Base-by-base conservation (phyloP, 2,113 vertebrate species). In the Emydura subglobosa region DNA sequence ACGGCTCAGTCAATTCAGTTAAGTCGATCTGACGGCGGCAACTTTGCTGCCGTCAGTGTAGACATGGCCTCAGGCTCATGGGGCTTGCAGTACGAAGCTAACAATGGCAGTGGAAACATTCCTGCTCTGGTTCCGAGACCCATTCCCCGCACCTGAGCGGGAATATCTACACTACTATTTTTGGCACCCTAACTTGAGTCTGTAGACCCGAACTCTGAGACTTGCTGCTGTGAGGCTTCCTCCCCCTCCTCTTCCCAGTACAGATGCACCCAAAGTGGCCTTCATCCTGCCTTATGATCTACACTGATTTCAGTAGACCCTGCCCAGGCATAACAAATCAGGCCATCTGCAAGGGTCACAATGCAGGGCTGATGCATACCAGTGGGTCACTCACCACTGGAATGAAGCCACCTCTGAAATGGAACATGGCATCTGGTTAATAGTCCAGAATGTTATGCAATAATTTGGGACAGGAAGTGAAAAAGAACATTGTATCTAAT, bases 171-270 rank as follows among this genome's bases (percentile, higher is more conserved):
- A n/a, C n/a, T 21, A 4, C 6, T n/a, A 3, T 68, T 19, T 19
- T 34, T 68, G 34, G 34, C 61, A 1, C 34, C 17, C 31, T 21
- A n/a, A 6, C 16, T 31, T 65, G 61, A n/a, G 61, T n/a, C 14
- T 17, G 31, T 68, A 19, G 61, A 68, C 13, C 61, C 14, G 8
- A 13, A 34, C 31, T 68, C 61, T 65, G 61, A 65, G 59, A 34
- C 59, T 65, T 65, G 31, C 31, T 65, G 59, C 6, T 3, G 31
- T 34, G 13, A 29, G 31, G 27, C 57, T 31, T 34, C 47, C 47
- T 16, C 13, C 13, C 25, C 6, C 13, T 2, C 12, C 6, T 8
- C 13, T 9, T 12, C 7, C 7, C 16, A 19, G 61, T n/a, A 16
- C n/a, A n/a, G 61, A 68, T 7, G 19, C 10, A 68, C 65, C 16